Evolutionary conservation across 2,113 vertebrate genomes (phyloP).

Genomic region (Ondatra zibethicus): DNA sequence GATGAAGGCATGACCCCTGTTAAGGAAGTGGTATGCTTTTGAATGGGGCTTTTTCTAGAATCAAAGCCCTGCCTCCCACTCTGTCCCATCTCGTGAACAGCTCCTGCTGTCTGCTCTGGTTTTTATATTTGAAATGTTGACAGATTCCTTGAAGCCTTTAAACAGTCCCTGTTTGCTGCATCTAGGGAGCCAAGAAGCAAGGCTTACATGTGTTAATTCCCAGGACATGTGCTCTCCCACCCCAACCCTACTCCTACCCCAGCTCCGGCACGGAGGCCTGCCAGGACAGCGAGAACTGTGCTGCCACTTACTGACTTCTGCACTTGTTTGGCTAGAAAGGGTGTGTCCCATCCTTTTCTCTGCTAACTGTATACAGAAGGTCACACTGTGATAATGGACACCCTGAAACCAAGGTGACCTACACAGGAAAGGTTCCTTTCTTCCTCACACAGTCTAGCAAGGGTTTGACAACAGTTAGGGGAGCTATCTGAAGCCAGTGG

Average conservation of each 20-base stretch:
- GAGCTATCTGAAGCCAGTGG: not conserved
- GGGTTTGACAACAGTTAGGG: not conserved
- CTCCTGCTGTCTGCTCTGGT: not conserved
- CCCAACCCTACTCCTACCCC: too few relatives aligned
- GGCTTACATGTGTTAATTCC: not conserved
- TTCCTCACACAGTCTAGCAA: not conserved
- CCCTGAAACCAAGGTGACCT: not conserved
- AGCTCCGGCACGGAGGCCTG: not conserved
- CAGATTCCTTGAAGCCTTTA: slow-evolving; percentile 3
- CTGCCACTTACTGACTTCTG: not conserved
- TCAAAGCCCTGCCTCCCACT: not conserved
- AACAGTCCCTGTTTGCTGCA: not conserved
- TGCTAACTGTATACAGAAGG: not conserved
- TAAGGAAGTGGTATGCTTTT: slow-evolving; percentile 47
- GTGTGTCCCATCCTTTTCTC: not conserved
- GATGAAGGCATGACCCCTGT: slow-evolving; percentile 20
- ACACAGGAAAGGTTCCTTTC: not conserved
- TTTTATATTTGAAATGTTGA: slow-evolving; percentile 47
- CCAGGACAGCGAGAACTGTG: not conserved
- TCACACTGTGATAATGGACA: slow-evolving; percentile 1
- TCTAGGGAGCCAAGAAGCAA: not conserved
- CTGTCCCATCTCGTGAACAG: slow-evolving; percentile 1
- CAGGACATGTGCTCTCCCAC: not conserved
- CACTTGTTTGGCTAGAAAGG: not conserved
- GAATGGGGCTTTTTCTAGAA: slow-evolving; percentile 48